A percentile compares a stretch with the other conserved stretches of the same genome.
Conservation (phyloP, 2,113 vertebrate genomes). For the Nothoprocta pentlandii region DNA sequence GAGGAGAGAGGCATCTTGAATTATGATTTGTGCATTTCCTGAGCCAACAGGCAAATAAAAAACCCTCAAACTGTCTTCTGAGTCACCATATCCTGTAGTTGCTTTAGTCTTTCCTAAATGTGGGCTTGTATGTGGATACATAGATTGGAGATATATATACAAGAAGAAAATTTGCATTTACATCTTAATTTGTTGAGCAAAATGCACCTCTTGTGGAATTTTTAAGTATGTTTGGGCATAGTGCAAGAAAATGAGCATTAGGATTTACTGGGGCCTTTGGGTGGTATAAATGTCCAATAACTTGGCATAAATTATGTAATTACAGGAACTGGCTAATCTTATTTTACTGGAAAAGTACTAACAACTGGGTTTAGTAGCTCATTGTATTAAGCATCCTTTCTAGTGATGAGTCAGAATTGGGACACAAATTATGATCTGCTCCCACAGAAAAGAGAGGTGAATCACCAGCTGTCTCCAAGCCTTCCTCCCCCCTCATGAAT, state of each 20-base stretch:
- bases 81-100: background rate
- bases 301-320: background rate
- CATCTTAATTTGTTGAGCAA: background rate
- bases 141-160: background rate
- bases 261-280: background rate
- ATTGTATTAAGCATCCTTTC: conserved; percentile 8
- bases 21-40: background rate
- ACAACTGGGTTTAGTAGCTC: background rate
- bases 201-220: background rate
- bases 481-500: background rate
- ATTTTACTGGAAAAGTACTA: background rate
- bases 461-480: background rate
- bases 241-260: background rate
- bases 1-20: rapidly evolving
- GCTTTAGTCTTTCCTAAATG: background rate
- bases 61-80: background rate
- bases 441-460: background rate
- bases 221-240: background rate
- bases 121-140: rapidly evolving
- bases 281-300: background rate
- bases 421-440: background rate
- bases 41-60: background rate
- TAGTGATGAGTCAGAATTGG: conserved; percentile 10
- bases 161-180: background rate
- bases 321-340: background rate